phyloP scores from a whole-genome alignment of 2,888 invertebrate genomes.

The Nebria brevicollis region DNA sequence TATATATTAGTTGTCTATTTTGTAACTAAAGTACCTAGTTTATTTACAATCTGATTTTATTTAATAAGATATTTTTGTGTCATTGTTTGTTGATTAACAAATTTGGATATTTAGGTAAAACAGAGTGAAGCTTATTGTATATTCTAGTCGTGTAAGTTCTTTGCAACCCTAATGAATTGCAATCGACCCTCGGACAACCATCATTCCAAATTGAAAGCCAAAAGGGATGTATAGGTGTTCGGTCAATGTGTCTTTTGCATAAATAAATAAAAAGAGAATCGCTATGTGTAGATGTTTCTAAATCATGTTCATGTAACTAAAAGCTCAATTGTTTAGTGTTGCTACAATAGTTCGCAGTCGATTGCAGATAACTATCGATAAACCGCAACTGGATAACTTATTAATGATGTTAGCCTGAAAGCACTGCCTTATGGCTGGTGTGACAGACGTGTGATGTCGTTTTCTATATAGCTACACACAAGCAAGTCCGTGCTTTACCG shows the following conservation, averaged over 20 bases:
- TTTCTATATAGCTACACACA: neutral
- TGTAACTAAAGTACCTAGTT: too few relatives aligned
- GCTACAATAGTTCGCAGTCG: neutral
- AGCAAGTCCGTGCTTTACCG: neutral
- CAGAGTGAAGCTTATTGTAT: conserved; percentile 55
- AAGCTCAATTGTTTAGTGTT: too few relatives aligned
- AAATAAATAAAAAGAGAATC: too few relatives aligned
- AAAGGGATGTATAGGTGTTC: neutral
- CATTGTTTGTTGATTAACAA: conserved; percentile 37
- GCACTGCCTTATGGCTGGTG: neutral
- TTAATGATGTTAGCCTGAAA: conserved; percentile 36
- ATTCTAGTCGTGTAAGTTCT: conserved; percentile 56
- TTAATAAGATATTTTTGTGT: neutral
- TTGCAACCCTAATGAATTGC: conserved; percentile 53
- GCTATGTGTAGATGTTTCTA: too few relatives aligned
- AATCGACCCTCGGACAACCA: conserved; percentile 3
- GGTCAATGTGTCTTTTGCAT: neutral
- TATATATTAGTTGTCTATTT: too few relatives aligned
- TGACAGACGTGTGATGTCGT: neutral
- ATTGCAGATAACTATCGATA: neutral
- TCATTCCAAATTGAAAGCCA: neutral
- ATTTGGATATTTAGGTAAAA: neutral
- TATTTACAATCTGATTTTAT: neutral
- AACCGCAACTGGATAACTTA: conserved; percentile 35
- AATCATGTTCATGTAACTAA: too few relatives aligned